Evolutionary conservation across 2,888 invertebrate species (phyloP).

Genomic region (Pteria penguin): DNA sequence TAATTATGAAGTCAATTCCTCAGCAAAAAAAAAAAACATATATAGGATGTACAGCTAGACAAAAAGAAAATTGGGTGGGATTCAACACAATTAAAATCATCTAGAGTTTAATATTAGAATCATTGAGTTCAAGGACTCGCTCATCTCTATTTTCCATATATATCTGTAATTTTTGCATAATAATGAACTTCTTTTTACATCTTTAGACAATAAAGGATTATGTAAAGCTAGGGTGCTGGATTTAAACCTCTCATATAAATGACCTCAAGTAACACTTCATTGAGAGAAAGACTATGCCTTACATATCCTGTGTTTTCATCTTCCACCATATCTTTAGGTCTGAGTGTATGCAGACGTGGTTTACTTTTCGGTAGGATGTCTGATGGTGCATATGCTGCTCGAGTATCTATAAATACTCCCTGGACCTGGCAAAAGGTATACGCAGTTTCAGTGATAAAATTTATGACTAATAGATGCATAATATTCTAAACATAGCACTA

Average conservation of each 20-base stretch:
- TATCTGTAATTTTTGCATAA: too few relatives aligned
- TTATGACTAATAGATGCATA: background rate
- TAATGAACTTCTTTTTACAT: too few relatives aligned
- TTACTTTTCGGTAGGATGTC: conserved; percentile 74
- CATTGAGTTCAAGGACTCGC: too few relatives aligned
- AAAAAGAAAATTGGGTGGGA: too few relatives aligned
- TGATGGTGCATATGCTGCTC: conserved; percentile 73
- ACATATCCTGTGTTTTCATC: conserved; percentile 78
- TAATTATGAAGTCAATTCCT: too few relatives aligned
- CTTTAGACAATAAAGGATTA: too few relatives aligned
- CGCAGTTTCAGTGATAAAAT: background rate
- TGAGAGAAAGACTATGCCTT: conserved; percentile 55
- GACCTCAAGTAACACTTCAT: too few relatives aligned
- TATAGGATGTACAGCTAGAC: background rate
- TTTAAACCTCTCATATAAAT: background rate
- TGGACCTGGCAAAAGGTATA: conserved; percentile 56
- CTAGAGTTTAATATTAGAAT: too few relatives aligned
- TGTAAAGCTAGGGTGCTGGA: too few relatives aligned
- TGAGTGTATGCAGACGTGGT: conserved; percentile 75
- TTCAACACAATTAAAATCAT: too few relatives aligned
- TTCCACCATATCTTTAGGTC: conserved; percentile 77
- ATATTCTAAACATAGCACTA: background rate
- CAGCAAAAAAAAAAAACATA: background rate
- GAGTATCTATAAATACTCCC: conserved; percentile 73
- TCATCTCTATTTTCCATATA: too few relatives aligned